Conservation (phyloP, 2,888 invertebrate species). For the Nemapogon koenigi region DNA sequence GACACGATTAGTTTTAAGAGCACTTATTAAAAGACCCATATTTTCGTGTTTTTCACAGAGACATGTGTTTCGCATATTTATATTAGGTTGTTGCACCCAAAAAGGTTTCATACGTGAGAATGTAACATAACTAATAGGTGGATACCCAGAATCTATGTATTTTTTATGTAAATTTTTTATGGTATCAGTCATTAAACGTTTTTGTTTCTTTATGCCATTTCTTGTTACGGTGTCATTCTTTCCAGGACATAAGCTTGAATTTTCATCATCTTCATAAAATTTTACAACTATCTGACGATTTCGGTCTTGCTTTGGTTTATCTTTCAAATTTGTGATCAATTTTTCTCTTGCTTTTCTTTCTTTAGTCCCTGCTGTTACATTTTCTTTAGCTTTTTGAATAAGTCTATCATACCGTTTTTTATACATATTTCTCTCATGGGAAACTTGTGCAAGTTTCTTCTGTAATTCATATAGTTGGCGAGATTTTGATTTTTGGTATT, state of each 20-base stretch:
- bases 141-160: no score
- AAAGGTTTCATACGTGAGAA: no score
- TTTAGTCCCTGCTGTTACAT: no score
- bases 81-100: slow-evolving; percentile 14
- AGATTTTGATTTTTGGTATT: no score
- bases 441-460: no score
- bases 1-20: slow-evolving; percentile 11
- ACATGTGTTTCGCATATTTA: slow-evolving; percentile 15
- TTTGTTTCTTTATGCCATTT: slow-evolving; percentile 13
- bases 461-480: no score
- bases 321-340: no score
- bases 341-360: no score
- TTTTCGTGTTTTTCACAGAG: slow-evolving; percentile 15
- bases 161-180: slow-evolving; percentile 13
- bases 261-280: slow-evolving; percentile 14
- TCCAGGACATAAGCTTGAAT: slow-evolving; percentile 12
- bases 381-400: no score
- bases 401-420: no score
- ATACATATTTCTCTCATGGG: no score
- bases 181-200: slow-evolving; percentile 12
- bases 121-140: no score
- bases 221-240: slow-evolving; percentile 12
- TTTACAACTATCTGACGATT: slow-evolving; percentile 13
- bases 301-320: slow-evolving; percentile 11
- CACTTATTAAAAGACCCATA: slow-evolving; percentile 14